Conservation (phyloP, 2,888 invertebrate species). For the Gari tellinella region DNA sequence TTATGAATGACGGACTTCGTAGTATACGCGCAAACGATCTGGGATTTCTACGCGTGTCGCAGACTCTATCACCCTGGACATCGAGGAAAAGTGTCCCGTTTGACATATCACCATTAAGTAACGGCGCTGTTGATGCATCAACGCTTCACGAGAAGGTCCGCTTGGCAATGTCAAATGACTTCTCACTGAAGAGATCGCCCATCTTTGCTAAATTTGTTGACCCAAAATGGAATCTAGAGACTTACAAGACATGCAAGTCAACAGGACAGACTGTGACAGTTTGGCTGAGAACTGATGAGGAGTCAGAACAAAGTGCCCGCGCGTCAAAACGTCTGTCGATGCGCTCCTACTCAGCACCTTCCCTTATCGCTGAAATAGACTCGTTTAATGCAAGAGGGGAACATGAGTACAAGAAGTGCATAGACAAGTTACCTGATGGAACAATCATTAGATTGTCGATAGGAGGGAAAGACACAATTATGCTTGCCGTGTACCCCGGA, state of each 20-base stretch:
- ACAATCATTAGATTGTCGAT: conserved; percentile 51
- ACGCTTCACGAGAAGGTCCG: conserved; percentile 43
- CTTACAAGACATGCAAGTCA: conserved; percentile 45
- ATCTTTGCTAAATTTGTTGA: conserved; percentile 56
- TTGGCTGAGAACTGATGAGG: conserved; percentile 54
- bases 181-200: conserved; percentile 49
- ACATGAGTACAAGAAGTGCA: conserved; percentile 43
- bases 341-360: conserved; percentile 42
- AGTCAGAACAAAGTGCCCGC: conserved; percentile 40
- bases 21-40: conserved; percentile 42
- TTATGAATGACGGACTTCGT: conserved; percentile 46
- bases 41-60: conserved; percentile 39
- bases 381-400: conserved; percentile 54
- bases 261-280: conserved; percentile 56
- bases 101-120: conserved; percentile 17
- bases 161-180: conserved; percentile 53
- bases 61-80: conserved; percentile 59
- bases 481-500: conserved; percentile 56
- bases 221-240: conserved; percentile 59
- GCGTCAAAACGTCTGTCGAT: conserved; percentile 55
- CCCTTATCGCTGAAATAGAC: conserved; percentile 42
- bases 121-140: conserved; percentile 28
- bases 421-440: conserved; percentile 57
- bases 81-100: conserved; percentile 46
- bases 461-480: conserved; percentile 45